These are phyloP conservation scores for Azorinus chamasolen DNA, from an alignment of 2,888 invertebrate genomes.

Conservation along the genomic window DNA sequence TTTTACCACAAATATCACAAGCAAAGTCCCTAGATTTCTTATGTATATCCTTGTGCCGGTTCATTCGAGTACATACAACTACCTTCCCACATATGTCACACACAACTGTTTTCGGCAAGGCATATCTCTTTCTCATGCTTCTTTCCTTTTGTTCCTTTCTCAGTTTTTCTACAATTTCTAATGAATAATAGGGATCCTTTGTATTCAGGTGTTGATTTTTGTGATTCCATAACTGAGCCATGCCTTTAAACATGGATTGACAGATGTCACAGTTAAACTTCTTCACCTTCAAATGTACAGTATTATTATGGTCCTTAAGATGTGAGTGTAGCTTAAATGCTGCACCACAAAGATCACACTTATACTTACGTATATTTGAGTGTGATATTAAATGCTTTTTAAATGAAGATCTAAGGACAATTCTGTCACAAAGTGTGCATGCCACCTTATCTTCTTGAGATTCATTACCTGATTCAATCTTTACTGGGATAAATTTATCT, in stretches of 20 bases:
- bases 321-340: constrained; percentile 26
- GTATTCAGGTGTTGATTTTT: constrained; percentile 33
- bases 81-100: constrained; percentile 42
- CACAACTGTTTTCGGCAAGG: background rate
- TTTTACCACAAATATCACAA: constrained; percentile 53
- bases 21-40: constrained; percentile 39
- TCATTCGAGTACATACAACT: constrained; percentile 12
- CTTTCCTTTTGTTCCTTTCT: constrained; percentile 28
- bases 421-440: no score
- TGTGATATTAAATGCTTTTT: constrained; percentile 24
- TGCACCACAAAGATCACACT: constrained; percentile 24
- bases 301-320: constrained; percentile 25
- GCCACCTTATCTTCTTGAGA: background rate
- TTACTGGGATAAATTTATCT: background rate
- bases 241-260: constrained; percentile 10
- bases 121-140: background rate
- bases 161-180: constrained; percentile 32
- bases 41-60: constrained; percentile 36
- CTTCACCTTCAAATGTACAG: constrained; percentile 14
- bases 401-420: background rate
- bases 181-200: constrained; percentile 33
- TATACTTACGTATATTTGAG: background rate
- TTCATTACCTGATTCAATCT: background rate
- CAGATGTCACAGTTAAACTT: constrained; percentile 36
- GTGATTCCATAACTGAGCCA: constrained; percentile 28